phyloP scores from a whole-genome alignment of 2,888 invertebrate genomes.

The Homarus gammarus region DNA sequence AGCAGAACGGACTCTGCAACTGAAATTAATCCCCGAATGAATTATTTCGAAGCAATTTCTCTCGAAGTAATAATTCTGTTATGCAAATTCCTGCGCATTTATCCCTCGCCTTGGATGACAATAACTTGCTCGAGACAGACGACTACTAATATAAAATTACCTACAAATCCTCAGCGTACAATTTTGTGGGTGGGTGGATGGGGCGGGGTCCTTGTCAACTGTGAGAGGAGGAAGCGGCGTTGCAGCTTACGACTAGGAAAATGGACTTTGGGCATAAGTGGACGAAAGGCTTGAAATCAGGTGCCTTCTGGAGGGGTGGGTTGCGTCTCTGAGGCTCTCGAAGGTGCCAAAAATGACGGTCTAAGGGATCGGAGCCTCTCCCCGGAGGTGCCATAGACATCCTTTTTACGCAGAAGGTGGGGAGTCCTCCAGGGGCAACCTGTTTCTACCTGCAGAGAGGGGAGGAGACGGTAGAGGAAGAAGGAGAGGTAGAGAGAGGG shows the following conservation, averaged over 20 bases:
- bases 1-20: too few species aligned
- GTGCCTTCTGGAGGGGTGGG: background rate
- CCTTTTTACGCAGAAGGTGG: constrained; percentile 50
- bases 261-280: background rate
- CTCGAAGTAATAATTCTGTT: too few species aligned
- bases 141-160: constrained; percentile 59
- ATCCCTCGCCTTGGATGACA: background rate
- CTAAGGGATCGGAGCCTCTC: constrained; percentile 36
- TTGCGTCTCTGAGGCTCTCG: constrained; percentile 12
- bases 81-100: too few species aligned
- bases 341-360: constrained; percentile 50
- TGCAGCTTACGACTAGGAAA: background rate
- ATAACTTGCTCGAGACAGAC: constrained; percentile 46
- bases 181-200: constrained; percentile 55
- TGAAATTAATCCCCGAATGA: too few species aligned
- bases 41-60: too few species aligned
- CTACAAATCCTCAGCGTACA: constrained; percentile 56
- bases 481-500: background rate
- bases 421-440: constrained; percentile 38
- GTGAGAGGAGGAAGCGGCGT: constrained; percentile 30
- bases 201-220: constrained; percentile 32
- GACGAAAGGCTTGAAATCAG: background rate
- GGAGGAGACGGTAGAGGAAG: background rate
- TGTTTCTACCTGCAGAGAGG: constrained; percentile 38
- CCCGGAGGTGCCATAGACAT: constrained; percentile 52